Base-by-base conservation (phyloP, 2,888 invertebrate species). In the Meandrusa payeni region DNA sequence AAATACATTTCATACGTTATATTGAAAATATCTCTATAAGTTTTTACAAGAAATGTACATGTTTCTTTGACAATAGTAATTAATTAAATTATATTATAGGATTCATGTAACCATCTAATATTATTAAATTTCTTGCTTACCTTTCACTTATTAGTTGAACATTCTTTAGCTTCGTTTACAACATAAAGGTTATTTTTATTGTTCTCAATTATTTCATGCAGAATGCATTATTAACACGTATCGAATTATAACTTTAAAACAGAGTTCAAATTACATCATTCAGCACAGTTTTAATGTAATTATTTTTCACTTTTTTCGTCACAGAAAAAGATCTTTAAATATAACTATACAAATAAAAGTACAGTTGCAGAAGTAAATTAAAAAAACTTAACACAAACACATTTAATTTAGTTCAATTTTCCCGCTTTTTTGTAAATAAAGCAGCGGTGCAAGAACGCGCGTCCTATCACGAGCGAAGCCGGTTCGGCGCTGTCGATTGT, bases 381-480 rank as follows among this genome's bases (percentile, higher is more conserved):
- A 15, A 2, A n/a, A n/a, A n/a, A n/a, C 2, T 3, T 15, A 15
- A 42, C 11, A 31, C 22, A 36, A 32, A 19, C 17, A 11, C 10
- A 27, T 7, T 29, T 15, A 36, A 7, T 26, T 3, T 6, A 37
- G 33, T 34, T 42, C 0, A 38, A 39, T 60, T 71, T 82, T 85
- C 82, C 81, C 86, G 83, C 85, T 74, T 58, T 62, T 62, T 61
- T 48, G 27, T 47, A 38, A 45, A 45, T 44, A 38, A 40, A 37
- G 31, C 45, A 33, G 11, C 26, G 17, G 19, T 31, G 33, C 15
- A 47, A 34, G 53, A 46, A 61, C 61, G 61, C 68, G 74, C 86
- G 83, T 80, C 80, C 66, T 65, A 62, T 72, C 77, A 58, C 75
- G 54, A 64, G 61, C 69, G 64, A 74, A 83, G 86, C 83, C 83